Evolutionary conservation across 2,113 vertebrate genomes (phyloP).

Genomic region (Meleagris gallopavo): DNA sequence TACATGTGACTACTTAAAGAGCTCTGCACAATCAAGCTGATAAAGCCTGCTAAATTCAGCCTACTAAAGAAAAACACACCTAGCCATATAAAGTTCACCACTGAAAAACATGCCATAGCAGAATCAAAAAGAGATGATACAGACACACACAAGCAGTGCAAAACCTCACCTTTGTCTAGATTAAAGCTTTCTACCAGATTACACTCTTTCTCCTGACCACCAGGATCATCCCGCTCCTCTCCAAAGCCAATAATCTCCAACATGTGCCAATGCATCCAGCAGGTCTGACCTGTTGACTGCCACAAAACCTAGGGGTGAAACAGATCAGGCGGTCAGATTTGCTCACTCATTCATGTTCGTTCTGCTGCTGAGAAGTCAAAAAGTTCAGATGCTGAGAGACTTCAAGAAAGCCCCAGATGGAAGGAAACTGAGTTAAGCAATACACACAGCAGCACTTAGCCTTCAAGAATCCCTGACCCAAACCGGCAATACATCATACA

Average conservation of each 20-base stretch:
- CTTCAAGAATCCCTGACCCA: neutral
- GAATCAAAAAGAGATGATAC: neutral
- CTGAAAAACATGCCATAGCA: neutral
- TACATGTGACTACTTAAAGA: neutral
- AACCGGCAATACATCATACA: neutral
- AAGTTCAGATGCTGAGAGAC: neutral
- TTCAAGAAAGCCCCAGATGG: neutral
- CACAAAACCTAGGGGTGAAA: conserved; percentile 85
- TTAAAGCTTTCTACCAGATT: conserved; percentile 77
- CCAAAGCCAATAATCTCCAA: conserved; percentile 87
- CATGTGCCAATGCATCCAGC: conserved; percentile 93
- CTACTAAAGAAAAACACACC: neutral
- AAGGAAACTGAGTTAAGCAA: neutral
- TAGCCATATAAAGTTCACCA: neutral
- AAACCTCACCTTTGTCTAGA: conserved; percentile 77
- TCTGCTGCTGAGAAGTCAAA: neutral
- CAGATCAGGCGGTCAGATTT: neutral
- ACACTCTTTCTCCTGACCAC: conserved; percentile 77
- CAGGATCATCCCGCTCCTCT: conserved; percentile 76
- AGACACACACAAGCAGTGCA: neutral
- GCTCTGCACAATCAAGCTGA: neutral
- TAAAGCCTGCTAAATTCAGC: neutral
- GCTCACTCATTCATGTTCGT: neutral
- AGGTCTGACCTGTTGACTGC: conserved; percentile 85
- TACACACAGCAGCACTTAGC: neutral